phyloP scores from a whole-genome alignment of 2,113 vertebrate genomes.

The Corvus moneduloides region DNA sequence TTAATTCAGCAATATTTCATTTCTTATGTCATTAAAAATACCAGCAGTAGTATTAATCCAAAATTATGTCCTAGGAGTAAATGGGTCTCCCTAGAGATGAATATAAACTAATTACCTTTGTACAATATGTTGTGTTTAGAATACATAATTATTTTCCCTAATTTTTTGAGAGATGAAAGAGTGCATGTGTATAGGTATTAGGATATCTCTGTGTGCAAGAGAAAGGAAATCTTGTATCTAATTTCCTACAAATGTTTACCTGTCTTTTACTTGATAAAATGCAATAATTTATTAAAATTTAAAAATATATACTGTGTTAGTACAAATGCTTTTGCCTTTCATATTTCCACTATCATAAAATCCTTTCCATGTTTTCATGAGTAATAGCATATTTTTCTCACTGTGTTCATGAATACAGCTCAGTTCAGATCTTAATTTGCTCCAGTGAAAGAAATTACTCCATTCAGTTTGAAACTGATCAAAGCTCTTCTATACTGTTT shows the following conservation, averaged over 20 bases:
- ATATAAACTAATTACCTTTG: background rate
- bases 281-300: background rate
- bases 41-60: background rate
- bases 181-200: background rate
- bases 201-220: background rate
- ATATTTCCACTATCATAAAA: background rate
- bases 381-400: background rate
- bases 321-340: background rate
- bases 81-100: background rate
- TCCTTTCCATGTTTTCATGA: background rate
- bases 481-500: slow-evolving; percentile 22
- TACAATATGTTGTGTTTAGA: background rate
- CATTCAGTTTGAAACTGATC: background rate
- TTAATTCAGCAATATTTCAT: background rate
- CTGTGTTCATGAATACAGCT: background rate
- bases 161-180: background rate
- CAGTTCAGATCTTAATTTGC: background rate
- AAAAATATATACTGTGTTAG: background rate
- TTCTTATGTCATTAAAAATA: background rate
- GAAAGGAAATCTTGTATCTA: background rate
- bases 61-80: background rate
- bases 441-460: background rate
- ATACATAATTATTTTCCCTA: background rate
- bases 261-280: background rate
- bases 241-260: background rate